phyloP scores from a whole-genome alignment of 2,113 vertebrate species.

The Rhineura floridana region DNA sequence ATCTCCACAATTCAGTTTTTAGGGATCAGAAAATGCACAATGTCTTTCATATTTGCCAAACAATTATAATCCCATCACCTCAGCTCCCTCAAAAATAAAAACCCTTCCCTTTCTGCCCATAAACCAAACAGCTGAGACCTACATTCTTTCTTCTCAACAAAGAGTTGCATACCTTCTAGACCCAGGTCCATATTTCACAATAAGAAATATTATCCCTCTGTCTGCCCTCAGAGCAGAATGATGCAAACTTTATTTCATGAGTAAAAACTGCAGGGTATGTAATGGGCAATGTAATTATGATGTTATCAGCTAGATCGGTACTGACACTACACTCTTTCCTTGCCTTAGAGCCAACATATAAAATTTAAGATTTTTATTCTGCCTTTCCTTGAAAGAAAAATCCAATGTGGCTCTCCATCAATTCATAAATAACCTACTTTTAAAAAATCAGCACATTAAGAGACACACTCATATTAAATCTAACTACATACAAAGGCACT shows the following conservation, averaged over 20 bases:
- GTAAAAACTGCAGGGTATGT: accelerated
- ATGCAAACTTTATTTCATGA: accelerated
- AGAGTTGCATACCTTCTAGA: accelerated
- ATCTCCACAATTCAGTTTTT: accelerated
- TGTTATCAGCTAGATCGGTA: not conserved
- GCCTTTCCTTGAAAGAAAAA: not conserved
- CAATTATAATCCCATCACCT: not conserved
- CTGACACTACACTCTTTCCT: accelerated
- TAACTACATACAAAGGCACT: not conserved
- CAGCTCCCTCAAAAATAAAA: not conserved
- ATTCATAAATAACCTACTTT: not conserved
- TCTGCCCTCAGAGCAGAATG: accelerated
- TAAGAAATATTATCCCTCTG: accelerated
- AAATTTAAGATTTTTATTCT: not conserved
- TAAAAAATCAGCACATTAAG: not conserved
- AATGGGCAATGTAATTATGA: accelerated
- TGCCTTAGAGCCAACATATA: not conserved
- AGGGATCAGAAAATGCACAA: not conserved
- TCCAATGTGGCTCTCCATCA: not conserved
- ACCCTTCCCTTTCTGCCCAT: accelerated
- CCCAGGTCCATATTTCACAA: accelerated
- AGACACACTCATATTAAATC: not conserved
- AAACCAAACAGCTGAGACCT: not conserved
- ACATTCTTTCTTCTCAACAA: not conserved
- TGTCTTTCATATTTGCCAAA: too few relatives aligned